Percentiles rank a stretch among this genome's conserved stretches.
Evolutionary conservation across 2,113 vertebrate genomes (phyloP).

Genomic region (Illadopsis cleaveri): DNA sequence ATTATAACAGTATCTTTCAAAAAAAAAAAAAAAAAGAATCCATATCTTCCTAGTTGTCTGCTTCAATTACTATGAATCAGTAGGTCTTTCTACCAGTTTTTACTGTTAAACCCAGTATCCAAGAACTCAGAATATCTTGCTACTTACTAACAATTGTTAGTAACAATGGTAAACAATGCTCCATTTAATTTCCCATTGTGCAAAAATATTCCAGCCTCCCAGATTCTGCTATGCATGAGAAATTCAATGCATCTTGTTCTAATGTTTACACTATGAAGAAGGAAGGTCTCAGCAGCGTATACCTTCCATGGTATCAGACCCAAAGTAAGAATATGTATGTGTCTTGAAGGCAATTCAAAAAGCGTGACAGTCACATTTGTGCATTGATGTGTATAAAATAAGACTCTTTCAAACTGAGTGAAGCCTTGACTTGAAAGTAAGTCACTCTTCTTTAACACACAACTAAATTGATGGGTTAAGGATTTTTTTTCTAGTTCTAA

Average conservation of each 20-base stretch:
- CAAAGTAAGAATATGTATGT: background rate
- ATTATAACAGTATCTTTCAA: background rate
- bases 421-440: background rate
- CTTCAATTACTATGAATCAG: background rate
- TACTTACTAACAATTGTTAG: background rate
- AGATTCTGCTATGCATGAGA: background rate
- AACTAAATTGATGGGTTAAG: background rate
- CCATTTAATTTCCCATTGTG: background rate
- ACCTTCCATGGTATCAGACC: background rate
- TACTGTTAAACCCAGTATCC: background rate
- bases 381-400: background rate
- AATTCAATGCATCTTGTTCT: background rate
- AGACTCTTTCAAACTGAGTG: background rate
- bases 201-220: background rate
- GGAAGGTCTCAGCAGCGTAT: background rate
- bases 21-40: background rate
- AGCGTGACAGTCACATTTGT: background rate
- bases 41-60: background rate
- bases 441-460: background rate
- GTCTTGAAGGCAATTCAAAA: background rate
- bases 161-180: rapidly evolving
- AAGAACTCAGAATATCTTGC: background rate
- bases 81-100: background rate
- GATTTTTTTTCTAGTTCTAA: background rate
- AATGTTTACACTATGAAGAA: background rate